A percentile compares a stretch with the other conserved stretches of the same genome.
Conservation (phyloP, 2,888 invertebrate species). For the Himalopsyche kuldschensis region DNA sequence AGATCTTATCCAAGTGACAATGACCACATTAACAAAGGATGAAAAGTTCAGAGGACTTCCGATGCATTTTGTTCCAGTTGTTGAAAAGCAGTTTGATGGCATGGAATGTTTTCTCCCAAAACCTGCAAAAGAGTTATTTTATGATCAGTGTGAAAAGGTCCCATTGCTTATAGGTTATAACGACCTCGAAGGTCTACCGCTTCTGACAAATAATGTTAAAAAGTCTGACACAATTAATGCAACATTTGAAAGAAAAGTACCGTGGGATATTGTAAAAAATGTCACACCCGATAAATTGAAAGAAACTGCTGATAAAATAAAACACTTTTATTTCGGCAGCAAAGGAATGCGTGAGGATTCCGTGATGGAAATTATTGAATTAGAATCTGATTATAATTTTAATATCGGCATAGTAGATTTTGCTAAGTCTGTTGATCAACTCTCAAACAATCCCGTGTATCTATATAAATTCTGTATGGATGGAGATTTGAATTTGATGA, state of each 20-base stretch:
- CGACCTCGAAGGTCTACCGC: constrained; percentile 20
- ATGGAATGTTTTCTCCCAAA: constrained; percentile 26
- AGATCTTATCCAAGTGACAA: constrained; percentile 12
- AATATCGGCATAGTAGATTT: constrained; percentile 17
- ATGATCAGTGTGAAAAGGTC: constrained; percentile 12
- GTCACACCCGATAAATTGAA: constrained; percentile 45
- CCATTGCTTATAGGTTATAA: constrained; percentile 33
- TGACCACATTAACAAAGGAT: constrained; percentile 9
- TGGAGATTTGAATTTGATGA: constrained; percentile 27
- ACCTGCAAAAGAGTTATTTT: constrained; percentile 11
- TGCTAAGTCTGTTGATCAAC: background rate
- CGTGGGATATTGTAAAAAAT: constrained; percentile 52
- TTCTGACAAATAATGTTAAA: constrained; percentile 16
- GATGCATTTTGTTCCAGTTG: constrained; percentile 27
- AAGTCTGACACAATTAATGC: constrained; percentile 43
- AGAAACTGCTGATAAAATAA: constrained; percentile 47
- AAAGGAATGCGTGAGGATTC: constrained; percentile 45
- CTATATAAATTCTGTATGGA: constrained; percentile 28
- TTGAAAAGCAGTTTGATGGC: constrained; percentile 32
- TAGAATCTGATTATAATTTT: constrained; percentile 32
- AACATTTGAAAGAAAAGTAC: constrained; percentile 48
- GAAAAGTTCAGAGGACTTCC: constrained; percentile 29
- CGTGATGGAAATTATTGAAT: background rate
- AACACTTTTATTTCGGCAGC: constrained; percentile 49
- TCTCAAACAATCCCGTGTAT: constrained; percentile 25